These are phyloP conservation scores for Charadrius vociferus DNA, from an alignment of 2,113 vertebrate species.

Conservation along the genomic window DNA sequence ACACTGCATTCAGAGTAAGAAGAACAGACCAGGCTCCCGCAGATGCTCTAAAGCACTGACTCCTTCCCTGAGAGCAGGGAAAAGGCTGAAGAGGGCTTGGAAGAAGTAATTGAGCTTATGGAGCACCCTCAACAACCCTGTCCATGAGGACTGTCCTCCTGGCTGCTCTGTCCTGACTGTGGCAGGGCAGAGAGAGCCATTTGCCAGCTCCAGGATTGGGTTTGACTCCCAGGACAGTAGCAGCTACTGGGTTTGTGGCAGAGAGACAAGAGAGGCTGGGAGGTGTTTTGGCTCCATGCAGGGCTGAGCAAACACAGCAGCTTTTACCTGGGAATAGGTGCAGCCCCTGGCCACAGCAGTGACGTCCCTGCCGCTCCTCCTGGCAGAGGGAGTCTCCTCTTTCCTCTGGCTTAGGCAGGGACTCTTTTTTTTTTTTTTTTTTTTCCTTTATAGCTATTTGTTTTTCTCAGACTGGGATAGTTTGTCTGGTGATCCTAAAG, in stretches of 20 bases:
- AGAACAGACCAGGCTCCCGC: accelerated
- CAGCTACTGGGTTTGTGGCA: not conserved
- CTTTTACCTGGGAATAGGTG: not conserved
- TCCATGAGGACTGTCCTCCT: not conserved
- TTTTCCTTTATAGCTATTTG: slow-evolving; percentile 84
- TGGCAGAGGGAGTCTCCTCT: not conserved
- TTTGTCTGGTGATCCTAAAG: slow-evolving; percentile 87
- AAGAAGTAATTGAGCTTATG: not conserved
- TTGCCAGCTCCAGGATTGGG: not conserved
- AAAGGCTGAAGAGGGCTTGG: not conserved
- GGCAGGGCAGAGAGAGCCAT: not conserved
- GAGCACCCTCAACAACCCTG: not conserved
- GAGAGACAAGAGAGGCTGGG: not conserved
- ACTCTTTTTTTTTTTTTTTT: not conserved
- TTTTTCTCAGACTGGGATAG: slow-evolving; percentile 98
- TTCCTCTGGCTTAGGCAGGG: not conserved
- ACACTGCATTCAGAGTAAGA: not conserved
- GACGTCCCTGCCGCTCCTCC: not conserved
- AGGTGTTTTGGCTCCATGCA: not conserved
- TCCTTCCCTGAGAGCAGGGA: not conserved
- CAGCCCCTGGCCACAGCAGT: not conserved
- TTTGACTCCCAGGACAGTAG: not conserved
- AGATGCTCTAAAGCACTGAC: not conserved
- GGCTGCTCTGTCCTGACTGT: not conserved
- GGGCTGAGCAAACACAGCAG: not conserved